phyloP scores from a whole-genome alignment of 1,140 invertebrate genomes.

The Drosophila ogumai region DNA sequence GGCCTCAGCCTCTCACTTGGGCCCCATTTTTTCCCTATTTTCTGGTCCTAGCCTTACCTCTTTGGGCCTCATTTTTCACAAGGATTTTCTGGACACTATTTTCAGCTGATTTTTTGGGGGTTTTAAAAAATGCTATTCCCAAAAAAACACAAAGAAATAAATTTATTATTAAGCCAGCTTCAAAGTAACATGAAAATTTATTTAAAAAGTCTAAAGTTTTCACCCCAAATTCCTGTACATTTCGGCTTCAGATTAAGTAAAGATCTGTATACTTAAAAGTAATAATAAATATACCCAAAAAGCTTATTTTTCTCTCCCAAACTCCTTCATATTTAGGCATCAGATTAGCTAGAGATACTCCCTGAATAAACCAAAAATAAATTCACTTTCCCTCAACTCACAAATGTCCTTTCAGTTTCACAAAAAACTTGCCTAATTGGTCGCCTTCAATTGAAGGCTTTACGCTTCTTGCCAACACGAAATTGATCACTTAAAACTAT shows the following conservation, averaged over 20 bases:
- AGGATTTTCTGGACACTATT: too few relatives aligned
- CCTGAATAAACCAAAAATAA: neutral
- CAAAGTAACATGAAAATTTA: neutral
- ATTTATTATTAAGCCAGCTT: too few relatives aligned
- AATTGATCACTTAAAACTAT: constrained; percentile 48
- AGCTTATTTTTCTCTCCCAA: too few relatives aligned
- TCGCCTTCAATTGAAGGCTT: constrained; percentile 5
- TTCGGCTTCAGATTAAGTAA: neutral
- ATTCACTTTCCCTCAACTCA: constrained; percentile 1
- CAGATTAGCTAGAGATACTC: neutral
- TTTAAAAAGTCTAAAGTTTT: fast-evolving
- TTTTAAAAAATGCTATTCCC: too few relatives aligned
- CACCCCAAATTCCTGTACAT: neutral
- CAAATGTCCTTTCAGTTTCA: constrained; percentile 24
- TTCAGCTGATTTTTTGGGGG: too few relatives aligned
- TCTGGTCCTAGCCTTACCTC: too few relatives aligned
- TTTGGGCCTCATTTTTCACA: too few relatives aligned
- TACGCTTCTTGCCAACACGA: constrained; percentile 11
- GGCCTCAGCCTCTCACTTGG: neutral
- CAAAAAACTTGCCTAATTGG: constrained; percentile 20
- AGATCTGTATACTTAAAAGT: too few relatives aligned
- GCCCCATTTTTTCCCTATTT: neutral
- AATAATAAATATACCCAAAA: neutral
- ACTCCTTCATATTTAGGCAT: neutral
- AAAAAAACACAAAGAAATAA: too few relatives aligned